Conservation (phyloP, 2,888 invertebrate genomes). For the Drosophila parthenogenetica region DNA sequence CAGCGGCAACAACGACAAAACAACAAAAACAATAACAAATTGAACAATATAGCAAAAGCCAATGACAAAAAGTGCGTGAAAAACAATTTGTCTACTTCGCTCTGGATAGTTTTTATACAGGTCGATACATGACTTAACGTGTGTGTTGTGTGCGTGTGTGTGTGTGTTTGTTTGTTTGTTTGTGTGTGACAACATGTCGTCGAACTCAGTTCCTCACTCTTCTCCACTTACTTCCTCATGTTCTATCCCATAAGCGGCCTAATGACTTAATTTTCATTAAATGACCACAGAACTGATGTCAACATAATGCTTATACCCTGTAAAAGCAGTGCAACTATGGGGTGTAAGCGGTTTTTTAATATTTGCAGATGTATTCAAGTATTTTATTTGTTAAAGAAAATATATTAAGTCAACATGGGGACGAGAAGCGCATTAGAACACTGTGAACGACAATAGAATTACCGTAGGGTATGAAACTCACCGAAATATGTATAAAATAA, state of each 20-base stretch:
- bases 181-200: slow-evolving; percentile 12
- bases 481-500: too few relatives aligned
- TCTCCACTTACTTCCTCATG: slow-evolving; percentile 1
- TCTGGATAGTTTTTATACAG: slow-evolving; percentile 51
- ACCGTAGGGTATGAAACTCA: too few relatives aligned
- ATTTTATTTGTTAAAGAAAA: too few relatives aligned
- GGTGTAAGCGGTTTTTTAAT: neutral
- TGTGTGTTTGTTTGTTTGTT: slow-evolving; percentile 4
- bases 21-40: slow-evolving; percentile 27
- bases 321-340: neutral
- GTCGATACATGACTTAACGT: slow-evolving; percentile 18
- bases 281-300: slow-evolving; percentile 64
- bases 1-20: slow-evolving; percentile 15
- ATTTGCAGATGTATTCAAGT: neutral
- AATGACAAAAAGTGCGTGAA: slow-evolving; percentile 61
- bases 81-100: slow-evolving; percentile 60
- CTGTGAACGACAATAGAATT: too few relatives aligned
- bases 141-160: neutral
- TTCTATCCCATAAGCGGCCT: slow-evolving; percentile 37
- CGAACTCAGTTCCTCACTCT: neutral
- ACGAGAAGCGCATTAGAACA: too few relatives aligned
- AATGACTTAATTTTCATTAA: slow-evolving; percentile 70
- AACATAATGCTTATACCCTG: slow-evolving; percentile 50
- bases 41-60: slow-evolving; percentile 36
- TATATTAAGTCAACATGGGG: too few relatives aligned